A percentile compares a stretch with the other conserved stretches of the same genome.
Evolutionary conservation across 2,888 invertebrate genomes (phyloP).

Genomic region (Dusona sp.): DNA sequence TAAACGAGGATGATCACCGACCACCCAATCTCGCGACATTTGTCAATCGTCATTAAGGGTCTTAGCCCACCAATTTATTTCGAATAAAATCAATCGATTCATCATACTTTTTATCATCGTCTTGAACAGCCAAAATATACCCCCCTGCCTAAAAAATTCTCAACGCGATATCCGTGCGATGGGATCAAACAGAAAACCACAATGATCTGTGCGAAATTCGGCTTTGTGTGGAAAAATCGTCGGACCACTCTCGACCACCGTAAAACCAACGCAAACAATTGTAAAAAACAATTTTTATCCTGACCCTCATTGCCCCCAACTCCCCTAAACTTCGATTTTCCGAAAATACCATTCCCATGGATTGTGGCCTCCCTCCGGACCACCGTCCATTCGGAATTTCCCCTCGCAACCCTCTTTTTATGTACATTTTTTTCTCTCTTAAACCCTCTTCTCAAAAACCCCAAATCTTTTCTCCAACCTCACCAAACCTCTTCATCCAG

Average conservation of each 20-base stretch:
- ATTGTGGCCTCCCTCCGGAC: not conserved
- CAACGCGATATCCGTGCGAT: not conserved
- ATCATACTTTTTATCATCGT: constrained; percentile 46
- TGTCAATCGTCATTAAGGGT: constrained; percentile 68
- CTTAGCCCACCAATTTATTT: constrained; percentile 61
- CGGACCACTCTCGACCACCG: constrained; percentile 72
- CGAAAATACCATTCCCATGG: constrained; percentile 31
- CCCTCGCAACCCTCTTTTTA: not conserved
- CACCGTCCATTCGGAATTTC: not conserved
- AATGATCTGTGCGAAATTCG: not conserved
- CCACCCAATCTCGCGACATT: constrained; percentile 63
- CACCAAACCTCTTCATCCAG: constrained; percentile 41
- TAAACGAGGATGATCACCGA: constrained; percentile 42
- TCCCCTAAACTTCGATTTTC: constrained; percentile 6
- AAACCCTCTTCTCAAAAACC: not conserved
- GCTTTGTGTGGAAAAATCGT: not conserved
- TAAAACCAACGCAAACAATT: constrained; percentile 75
- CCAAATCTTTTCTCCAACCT: not conserved
- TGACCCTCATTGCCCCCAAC: constrained; percentile 6
- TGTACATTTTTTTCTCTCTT: constrained; percentile 1
- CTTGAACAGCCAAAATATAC: not conserved
- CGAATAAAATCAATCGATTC: constrained; percentile 68
- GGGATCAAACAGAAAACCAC: too few species aligned
- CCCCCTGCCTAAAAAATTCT: not conserved
- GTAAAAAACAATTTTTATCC: constrained; percentile 11